Percentiles rank a stretch among this genome's conserved stretches.
Conservation (phyloP, 2,113 vertebrate species). For the Probosciger aterrimus region DNA sequence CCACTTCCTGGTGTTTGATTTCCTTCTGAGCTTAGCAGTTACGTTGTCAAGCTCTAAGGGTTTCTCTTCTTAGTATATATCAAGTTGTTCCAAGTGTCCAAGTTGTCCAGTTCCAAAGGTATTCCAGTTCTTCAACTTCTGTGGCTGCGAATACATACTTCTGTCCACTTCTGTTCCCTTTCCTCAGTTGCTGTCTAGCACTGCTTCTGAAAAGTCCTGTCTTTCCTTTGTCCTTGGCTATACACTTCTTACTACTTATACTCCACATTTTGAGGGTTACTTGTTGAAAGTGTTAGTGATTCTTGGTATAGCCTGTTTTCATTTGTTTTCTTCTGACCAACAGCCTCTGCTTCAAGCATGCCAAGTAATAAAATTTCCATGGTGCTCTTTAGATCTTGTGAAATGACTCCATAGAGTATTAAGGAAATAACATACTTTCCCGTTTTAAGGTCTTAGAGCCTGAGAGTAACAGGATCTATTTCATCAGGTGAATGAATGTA, state of each 20-base stretch:
- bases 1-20: background rate
- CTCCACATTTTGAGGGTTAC: background rate
- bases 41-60: background rate
- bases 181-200: background rate
- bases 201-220: background rate
- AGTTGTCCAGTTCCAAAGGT: background rate
- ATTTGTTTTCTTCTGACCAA: slow-evolving; percentile 17
- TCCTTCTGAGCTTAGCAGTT: background rate
- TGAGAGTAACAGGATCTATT: background rate
- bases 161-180: background rate
- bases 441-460: background rate
- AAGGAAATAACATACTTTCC: slow-evolving; percentile 7
- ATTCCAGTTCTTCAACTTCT: fast-evolving
- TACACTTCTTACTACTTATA: background rate
- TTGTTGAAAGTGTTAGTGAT: background rate
- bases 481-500: background rate
- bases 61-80: background rate
- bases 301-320: background rate
- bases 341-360: background rate
- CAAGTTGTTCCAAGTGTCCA: background rate
- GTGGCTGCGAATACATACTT: background rate
- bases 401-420: background rate
- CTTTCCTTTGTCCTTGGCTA: background rate
- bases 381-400: slow-evolving; percentile 2
- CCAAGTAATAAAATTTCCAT: slow-evolving; percentile 25